Evolutionary conservation across 2,113 vertebrate genomes (phyloP).

Genomic region (Catharus bicknelli): DNA sequence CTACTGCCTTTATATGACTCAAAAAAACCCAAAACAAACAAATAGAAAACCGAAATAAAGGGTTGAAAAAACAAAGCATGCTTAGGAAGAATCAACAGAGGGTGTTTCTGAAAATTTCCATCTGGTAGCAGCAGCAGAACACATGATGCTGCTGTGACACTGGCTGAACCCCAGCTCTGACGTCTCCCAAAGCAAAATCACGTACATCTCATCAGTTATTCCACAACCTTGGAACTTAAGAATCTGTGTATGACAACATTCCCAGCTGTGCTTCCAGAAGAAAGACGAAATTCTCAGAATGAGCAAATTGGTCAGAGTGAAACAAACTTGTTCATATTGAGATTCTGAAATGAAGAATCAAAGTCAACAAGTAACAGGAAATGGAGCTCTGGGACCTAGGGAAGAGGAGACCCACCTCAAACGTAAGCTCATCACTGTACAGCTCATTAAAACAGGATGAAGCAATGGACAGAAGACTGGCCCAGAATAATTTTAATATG

Average conservation of each 20-base stretch:
- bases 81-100: not conserved
- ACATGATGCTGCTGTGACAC: constrained; percentile 5
- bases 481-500: not conserved
- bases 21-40: not conserved
- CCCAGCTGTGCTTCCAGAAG: constrained; percentile 9
- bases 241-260: constrained; percentile 11
- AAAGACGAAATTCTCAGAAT: not conserved
- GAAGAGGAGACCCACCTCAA: not conserved
- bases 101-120: constrained; percentile 28
- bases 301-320: not conserved
- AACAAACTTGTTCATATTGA: not conserved
- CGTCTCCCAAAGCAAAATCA: not conserved
- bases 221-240: not conserved
- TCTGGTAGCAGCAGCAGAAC: constrained; percentile 28
- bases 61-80: not conserved
- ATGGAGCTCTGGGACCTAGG: not conserved
- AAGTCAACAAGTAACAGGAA: constrained; percentile 9
- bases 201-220: constrained; percentile 9
- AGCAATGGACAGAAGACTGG: not conserved
- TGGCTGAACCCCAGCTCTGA: not conserved
- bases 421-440: not conserved
- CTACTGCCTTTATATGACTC: not conserved
- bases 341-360: not conserved
- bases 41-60: not conserved
- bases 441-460: not conserved